Conservation (phyloP, 1,140 invertebrate species). For the Arctopsyche grandis region DNA sequence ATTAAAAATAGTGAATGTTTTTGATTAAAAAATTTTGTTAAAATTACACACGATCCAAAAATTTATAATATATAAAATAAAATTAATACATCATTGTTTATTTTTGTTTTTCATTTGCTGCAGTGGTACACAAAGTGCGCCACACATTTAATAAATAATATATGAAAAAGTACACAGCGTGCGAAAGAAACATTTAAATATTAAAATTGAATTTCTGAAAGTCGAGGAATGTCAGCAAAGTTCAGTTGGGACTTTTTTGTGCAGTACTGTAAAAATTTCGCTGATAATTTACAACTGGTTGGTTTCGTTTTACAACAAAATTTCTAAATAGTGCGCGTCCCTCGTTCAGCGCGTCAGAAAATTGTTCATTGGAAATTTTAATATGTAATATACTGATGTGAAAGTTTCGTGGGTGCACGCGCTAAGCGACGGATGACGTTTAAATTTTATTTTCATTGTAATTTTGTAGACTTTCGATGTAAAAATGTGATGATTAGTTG, state of each 20-base stretch:
- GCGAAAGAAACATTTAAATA: not conserved
- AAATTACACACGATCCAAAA: not conserved
- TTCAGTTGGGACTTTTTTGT: conserved; percentile 53
- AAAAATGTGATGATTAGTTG: no score
- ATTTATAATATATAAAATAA: not conserved
- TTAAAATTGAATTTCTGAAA: conserved; percentile 1
- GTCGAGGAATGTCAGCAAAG: conserved; percentile 52
- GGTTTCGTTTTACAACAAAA: conserved; percentile 36
- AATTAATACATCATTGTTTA: not conserved
- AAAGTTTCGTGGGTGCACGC: not conserved
- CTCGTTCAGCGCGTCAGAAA: not conserved
- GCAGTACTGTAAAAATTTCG: conserved; percentile 53
- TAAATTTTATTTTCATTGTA: conserved; percentile 5
- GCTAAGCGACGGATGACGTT: conserved; percentile 9
- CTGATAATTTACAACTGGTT: conserved; percentile 54
- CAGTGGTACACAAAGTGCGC: not conserved
- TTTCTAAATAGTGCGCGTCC: conserved; percentile 10
- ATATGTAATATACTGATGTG: no score
- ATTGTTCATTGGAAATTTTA: no score
- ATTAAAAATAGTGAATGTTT: conserved; percentile 25
- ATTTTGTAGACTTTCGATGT: not conserved
- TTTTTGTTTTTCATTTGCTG: not conserved
- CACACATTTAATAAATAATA: not conserved
- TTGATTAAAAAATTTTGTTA: no score
- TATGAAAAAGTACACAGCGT: not conserved